phyloP scores from a whole-genome alignment of 2,113 vertebrate species.

The Ptychochromis oligacanthus region DNA sequence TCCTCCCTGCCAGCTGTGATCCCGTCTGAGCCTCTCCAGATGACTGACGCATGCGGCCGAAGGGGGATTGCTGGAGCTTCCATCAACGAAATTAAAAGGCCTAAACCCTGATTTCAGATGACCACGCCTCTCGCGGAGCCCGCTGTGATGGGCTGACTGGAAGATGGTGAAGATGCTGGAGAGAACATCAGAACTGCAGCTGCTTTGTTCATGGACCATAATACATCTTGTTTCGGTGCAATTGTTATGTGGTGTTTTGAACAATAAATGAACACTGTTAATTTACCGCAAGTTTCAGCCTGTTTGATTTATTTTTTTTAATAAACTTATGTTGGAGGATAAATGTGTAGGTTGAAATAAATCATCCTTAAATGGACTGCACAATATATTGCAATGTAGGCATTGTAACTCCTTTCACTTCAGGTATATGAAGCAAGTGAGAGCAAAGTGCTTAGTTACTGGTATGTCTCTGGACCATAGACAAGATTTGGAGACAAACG shows the following conservation, averaged over 20 bases:
- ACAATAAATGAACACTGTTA: constrained; percentile 69
- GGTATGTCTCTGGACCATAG: not conserved
- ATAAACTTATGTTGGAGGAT: not conserved
- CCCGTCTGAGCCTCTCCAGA: constrained; percentile 23
- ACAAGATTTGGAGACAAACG: not conserved
- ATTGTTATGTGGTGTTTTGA: constrained; percentile 57
- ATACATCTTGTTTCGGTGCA: constrained; percentile 45
- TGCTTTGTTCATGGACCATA: constrained; percentile 63
- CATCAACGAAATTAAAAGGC: not conserved
- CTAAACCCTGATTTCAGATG: not conserved
- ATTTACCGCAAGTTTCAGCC: not conserved
- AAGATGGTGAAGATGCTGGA: constrained; percentile 44
- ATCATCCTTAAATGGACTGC: not conserved
- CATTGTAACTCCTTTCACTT: no score
- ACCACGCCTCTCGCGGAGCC: not conserved
- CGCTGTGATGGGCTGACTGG: constrained; percentile 7
- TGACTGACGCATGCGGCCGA: not conserved
- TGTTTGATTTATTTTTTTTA: not conserved
- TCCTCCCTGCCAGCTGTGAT: constrained; percentile 55
- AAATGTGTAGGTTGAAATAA: not conserved
- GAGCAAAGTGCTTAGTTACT: not conserved
- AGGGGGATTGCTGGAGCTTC: not conserved
- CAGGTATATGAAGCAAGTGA: no score
- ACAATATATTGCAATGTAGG: not conserved
- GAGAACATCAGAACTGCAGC: constrained; percentile 43